These are phyloP conservation scores for Zhuqinia jingwanae DNA, from an alignment of 2,888 invertebrate genomes.

Conservation along the genomic window DNA sequence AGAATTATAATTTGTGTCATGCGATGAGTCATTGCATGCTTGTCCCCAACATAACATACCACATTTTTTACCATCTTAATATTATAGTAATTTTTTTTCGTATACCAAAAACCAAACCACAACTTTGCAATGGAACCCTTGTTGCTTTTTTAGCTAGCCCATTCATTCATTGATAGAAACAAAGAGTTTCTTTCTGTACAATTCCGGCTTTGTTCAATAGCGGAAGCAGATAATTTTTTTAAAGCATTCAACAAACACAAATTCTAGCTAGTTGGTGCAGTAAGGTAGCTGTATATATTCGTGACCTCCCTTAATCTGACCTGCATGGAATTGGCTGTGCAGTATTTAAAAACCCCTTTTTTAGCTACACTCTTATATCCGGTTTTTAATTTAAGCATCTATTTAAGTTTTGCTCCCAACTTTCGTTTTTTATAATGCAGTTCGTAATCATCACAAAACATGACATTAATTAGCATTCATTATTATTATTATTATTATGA, in stretches of 20 bases:
- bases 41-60: too few species aligned
- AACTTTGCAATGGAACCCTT: slow-evolving; percentile 16
- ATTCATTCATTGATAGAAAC: slow-evolving; percentile 48
- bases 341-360: too few species aligned
- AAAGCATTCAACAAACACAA: slow-evolving; percentile 16
- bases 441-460: too few species aligned
- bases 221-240: slow-evolving; percentile 36
- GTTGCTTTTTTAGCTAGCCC: neutral
- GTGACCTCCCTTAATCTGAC: too few species aligned
- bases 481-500: neutral
- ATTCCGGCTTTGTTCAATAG: slow-evolving; percentile 24
- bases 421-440: slow-evolving; percentile 21
- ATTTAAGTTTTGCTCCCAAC: too few species aligned
- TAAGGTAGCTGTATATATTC: too few species aligned
- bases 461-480: neutral
- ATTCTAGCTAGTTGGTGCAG: too few species aligned
- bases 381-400: too few species aligned
- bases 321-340: too few species aligned
- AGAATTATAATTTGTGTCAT: slow-evolving; percentile 58
- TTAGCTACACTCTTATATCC: too few species aligned
- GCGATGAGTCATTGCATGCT: slow-evolving; percentile 28
- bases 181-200: too few species aligned
- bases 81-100: slow-evolving; percentile 15
- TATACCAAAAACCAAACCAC: slow-evolving; percentile 7
- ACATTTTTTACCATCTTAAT: neutral